Conservation (phyloP, 2,888 invertebrate genomes). For the Atherix ibis region DNA sequence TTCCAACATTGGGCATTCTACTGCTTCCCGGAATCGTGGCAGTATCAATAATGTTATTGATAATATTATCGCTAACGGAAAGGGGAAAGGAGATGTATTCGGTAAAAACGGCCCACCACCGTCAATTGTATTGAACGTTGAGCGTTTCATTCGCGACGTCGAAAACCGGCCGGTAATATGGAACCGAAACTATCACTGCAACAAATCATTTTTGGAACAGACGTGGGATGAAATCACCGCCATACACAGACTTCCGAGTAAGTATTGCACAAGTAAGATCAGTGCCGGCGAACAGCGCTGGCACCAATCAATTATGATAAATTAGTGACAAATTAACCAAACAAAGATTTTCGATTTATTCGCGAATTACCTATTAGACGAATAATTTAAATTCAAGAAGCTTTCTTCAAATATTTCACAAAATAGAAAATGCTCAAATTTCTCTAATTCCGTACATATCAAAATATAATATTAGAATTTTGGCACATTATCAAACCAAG, state of each 20-base stretch:
- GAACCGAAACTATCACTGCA: constrained; percentile 33
- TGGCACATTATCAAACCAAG: too few relatives aligned
- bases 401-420: too few relatives aligned
- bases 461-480: too few relatives aligned
- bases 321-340: too few relatives aligned
- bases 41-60: too few relatives aligned
- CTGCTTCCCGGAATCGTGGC: neutral
- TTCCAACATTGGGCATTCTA: neutral
- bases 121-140: constrained; percentile 30
- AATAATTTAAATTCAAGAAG: too few relatives aligned
- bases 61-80: neutral
- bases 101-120: constrained; percentile 16
- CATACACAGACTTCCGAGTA: constrained; percentile 30
- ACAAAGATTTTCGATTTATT: too few relatives aligned
- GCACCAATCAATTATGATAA: too few relatives aligned
- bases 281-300: too few relatives aligned
- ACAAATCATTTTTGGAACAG: constrained; percentile 31
- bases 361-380: too few relatives aligned
- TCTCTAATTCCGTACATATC: too few relatives aligned
- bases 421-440: too few relatives aligned
- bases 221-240: constrained; percentile 31
- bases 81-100: neutral
- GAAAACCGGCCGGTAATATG: constrained; percentile 32
- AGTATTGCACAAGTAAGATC: constrained; percentile 17
- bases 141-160: constrained; percentile 31